Evolutionary conservation across 1,140 invertebrate species (phyloP).

Genomic region (Antheraea pernyi): DNA sequence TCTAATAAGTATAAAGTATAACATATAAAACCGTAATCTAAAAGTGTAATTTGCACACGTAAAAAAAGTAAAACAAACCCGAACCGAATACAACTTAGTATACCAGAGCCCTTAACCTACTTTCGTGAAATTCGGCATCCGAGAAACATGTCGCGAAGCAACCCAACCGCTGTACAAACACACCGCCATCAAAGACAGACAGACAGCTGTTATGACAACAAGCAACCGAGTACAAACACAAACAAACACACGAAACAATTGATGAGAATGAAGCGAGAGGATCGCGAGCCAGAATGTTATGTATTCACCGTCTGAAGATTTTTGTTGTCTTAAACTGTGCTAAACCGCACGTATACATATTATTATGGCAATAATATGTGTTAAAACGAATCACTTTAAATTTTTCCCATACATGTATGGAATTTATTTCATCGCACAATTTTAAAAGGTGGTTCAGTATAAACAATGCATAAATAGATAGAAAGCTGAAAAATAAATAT

Average conservation of each 20-base stretch:
- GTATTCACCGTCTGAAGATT: constrained; percentile 38
- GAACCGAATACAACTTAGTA: neutral
- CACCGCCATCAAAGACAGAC: constrained; percentile 70
- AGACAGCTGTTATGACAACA: constrained; percentile 73
- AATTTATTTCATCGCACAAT: neutral
- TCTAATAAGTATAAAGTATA: no score
- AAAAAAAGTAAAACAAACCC: neutral
- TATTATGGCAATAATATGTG: neutral
- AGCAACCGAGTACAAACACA: constrained; percentile 70
- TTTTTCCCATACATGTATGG: neutral
- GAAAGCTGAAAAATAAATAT: neutral
- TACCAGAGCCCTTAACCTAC: constrained; percentile 2
- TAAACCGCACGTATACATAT: neutral
- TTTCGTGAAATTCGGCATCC: constrained; percentile 39
- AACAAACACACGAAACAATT: constrained; percentile 73
- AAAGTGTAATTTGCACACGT: no score
- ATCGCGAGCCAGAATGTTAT: constrained; percentile 30
- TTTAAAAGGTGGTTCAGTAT: neutral
- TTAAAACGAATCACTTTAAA: neutral
- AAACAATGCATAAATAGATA: neutral
- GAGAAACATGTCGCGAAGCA: constrained; percentile 32
- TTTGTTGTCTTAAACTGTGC: neutral
- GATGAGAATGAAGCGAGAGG: constrained; percentile 56
- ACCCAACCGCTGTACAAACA: constrained; percentile 63
- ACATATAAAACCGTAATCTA: no score